A percentile compares a stretch with the other conserved stretches of the same genome.
Conservation (phyloP, 1,140 invertebrate genomes). For the Sycophila sp. region DNA sequence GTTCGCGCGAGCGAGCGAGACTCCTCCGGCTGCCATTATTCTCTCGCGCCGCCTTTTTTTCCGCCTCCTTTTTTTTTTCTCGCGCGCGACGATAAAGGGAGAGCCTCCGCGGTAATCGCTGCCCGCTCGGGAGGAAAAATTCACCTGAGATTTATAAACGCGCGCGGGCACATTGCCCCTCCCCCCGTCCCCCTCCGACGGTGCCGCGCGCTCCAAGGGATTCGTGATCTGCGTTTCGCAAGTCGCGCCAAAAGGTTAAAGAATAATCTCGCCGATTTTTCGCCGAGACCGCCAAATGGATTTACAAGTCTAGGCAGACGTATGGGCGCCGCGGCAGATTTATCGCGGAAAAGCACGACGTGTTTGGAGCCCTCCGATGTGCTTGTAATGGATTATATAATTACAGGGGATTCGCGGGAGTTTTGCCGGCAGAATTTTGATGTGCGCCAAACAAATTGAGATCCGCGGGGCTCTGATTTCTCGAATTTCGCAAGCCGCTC, state of each 20-base stretch:
- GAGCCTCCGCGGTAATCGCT: too few species aligned
- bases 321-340: not conserved
- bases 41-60: too few species aligned
- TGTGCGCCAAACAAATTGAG: not conserved
- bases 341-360: slow-evolving; percentile 13
- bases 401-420: not conserved
- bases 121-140: not conserved
- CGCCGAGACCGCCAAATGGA: not conserved
- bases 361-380: not conserved
- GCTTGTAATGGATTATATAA: slow-evolving; percentile 10
- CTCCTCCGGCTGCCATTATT: too few species aligned
- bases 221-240: not conserved
- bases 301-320: slow-evolving; percentile 2
- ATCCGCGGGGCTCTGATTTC: not conserved
- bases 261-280: not conserved
- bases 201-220: not conserved
- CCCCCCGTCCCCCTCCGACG: too few species aligned
- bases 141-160: not conserved
- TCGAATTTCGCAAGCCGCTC: not conserved
- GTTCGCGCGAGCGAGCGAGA: slow-evolving; percentile 50
- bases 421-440: not conserved
- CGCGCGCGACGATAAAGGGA: not conserved
- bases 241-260: not conserved
- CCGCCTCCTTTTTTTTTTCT: slow-evolving; percentile 32
- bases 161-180: too few species aligned